Base-by-base conservation (phyloP, 2,888 invertebrate species). In the Lithosia quadra region DNA sequence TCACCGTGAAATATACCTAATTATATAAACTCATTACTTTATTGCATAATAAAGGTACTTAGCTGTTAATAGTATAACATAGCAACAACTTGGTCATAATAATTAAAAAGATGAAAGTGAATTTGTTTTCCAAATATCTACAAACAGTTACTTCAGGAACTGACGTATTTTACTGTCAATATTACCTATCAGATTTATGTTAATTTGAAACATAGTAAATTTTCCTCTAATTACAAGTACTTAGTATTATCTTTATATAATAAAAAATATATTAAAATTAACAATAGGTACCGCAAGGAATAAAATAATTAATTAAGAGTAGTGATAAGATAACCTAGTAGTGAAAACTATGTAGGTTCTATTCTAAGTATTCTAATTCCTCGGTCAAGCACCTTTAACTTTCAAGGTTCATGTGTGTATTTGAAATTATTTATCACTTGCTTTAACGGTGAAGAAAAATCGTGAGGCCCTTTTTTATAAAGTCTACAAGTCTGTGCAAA, bases 21-120 rank as follows among this genome's bases (percentile, higher is more conserved):
- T 58, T 58, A 58, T 18, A 28, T 58, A 58, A 58, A 33, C 58
- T 28, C 28, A 58, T 58, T 34, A 58, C 58, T 58, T 9, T 10
- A 58, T 58, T 58, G 34, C 34, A 58, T 33, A 33, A 58, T 28
- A 49, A 4, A 22, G 56, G 15, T 56, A 21, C 28, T 33, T n/a
- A 56, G 58, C n/a, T 58, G 9, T 15, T 28, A 28, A 36, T 49
- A 21, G 36, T 43, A 34, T 13, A 61, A 24, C 39, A 61, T 61
- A 39, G 2, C 22, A 24, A 18, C 43, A 43, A 10, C 43, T 61
- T 43, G 39, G n/a, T 62, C n/a, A 28, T 18, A 49, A n/a, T n/a
- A 43, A 21, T 62, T 28, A 28, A 4, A 28, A 62, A 43, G 24
- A 53, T 53, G 33, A n/a, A 62, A 49, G 49, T 62, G 21, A 33